Percentiles rank a stretch among this genome's conserved stretches.
phyloP scores from a whole-genome alignment of 2,113 vertebrate genomes.

The Cyrtonyx montezumae region DNA sequence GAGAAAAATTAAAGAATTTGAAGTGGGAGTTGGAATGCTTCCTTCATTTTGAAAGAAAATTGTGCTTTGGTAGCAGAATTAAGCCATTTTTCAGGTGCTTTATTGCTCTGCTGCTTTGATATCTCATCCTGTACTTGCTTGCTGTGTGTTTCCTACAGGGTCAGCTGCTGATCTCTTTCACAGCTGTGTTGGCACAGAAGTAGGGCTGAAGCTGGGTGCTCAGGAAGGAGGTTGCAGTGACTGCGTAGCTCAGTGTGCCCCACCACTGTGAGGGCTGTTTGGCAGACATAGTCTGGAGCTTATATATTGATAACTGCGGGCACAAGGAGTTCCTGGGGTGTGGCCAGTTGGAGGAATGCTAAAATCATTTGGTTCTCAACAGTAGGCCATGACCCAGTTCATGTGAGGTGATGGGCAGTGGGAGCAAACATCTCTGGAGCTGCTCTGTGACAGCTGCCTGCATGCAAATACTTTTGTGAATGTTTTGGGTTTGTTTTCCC shows the following conservation, averaged over 20 bases:
- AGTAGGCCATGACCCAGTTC: not conserved
- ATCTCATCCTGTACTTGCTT: not conserved
- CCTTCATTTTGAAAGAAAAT: not conserved
- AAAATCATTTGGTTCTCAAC: not conserved
- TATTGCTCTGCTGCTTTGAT: not conserved
- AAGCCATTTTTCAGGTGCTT: not conserved
- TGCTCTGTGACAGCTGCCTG: accelerated
- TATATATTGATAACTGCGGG: not conserved
- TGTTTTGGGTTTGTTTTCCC: not conserved
- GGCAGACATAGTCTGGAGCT: not conserved
- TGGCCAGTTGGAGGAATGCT: not conserved
- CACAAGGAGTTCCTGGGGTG: not conserved
- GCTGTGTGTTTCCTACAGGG: not conserved
- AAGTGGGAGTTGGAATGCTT: not conserved
- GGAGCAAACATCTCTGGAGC: not conserved
- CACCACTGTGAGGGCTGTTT: not conserved
- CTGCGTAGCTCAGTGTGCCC: not conserved
- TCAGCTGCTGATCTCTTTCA: not conserved
- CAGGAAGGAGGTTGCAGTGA: not conserved
- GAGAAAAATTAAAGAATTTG: not conserved
- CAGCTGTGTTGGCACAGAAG: not conserved
- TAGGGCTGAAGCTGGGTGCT: not conserved
- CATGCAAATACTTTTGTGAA: not conserved
- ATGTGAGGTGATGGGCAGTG: not conserved
- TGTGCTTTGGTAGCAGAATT: not conserved